These are phyloP conservation scores for Vulpes vulpes DNA, from an alignment of 2,113 vertebrate species.

Conservation along the genomic window DNA sequence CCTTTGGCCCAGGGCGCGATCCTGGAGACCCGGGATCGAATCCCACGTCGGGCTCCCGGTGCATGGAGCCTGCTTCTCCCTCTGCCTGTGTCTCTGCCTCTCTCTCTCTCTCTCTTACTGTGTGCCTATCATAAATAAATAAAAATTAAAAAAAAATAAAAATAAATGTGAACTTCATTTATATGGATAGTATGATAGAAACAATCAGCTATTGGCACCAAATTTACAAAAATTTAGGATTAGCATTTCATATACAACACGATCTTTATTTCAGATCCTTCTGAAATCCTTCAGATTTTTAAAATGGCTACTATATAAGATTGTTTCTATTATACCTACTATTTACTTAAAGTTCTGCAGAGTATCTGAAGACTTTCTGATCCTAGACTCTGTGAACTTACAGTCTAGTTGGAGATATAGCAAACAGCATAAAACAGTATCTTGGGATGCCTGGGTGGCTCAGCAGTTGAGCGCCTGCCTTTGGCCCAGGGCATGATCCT, in stretches of 20 bases:
- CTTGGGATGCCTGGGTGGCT: no score
- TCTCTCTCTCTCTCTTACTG: no score
- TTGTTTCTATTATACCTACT: not conserved
- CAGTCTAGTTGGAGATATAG: not conserved
- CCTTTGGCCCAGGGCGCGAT: no score
- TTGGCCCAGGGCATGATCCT: no score
- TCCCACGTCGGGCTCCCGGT: no score
- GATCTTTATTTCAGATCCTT: not conserved
- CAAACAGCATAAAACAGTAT: not conserved
- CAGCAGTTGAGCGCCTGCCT: no score
- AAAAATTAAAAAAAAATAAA: no score
- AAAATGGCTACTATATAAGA: not conserved
- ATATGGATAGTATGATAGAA: not conserved
- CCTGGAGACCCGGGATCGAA: no score
- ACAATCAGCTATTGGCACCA: conserved; percentile 4
- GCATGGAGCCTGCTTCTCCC: no score
- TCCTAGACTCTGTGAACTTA: not conserved
- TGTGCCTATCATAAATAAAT: no score
- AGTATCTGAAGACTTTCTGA: not conserved
- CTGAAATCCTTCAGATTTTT: not conserved
- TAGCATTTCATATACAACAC: conserved; percentile 8
- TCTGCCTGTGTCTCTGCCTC: no score
- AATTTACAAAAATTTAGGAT: not conserved
- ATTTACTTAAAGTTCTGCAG: not conserved
- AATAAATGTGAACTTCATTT: not conserved